These are phyloP conservation scores for Cataglyphis altisquamis DNA, from an alignment of 2,888 invertebrate species.

Conservation along the genomic window DNA sequence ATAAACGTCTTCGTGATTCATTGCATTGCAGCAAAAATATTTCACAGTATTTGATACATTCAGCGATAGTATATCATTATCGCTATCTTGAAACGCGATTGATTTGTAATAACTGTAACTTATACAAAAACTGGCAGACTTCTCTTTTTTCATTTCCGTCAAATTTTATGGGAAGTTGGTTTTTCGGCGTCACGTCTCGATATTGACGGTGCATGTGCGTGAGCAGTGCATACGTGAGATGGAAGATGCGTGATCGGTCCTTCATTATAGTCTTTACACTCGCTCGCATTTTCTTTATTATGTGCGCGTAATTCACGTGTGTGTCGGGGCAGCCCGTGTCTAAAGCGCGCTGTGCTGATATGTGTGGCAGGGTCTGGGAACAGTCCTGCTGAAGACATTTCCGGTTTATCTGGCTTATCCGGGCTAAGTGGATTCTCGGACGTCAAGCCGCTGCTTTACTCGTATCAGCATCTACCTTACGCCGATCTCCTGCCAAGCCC, in stretches of 20 bases:
- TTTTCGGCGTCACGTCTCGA: constrained; percentile 25
- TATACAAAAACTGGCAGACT: not conserved
- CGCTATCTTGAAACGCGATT: not conserved
- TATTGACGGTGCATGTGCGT: constrained; percentile 42
- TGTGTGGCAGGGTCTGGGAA: constrained; percentile 83
- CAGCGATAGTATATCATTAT: constrained; percentile 7
- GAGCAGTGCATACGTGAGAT: constrained; percentile 61
- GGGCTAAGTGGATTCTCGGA: constrained; percentile 82
- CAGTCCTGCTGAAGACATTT: constrained; percentile 83
- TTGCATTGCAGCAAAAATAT: constrained; percentile 17
- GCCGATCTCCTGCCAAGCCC: constrained; percentile 85
- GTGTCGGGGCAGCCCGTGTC: constrained; percentile 69
- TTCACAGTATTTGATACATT: constrained; percentile 1
- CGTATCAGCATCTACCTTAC: constrained; percentile 86
- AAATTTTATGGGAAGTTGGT: constrained; percentile 11
- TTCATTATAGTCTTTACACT: constrained; percentile 54
- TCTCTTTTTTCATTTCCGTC: constrained; percentile 23
- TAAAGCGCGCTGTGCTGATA: constrained; percentile 79
- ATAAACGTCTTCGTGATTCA: constrained; percentile 3
- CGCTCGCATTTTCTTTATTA: constrained; percentile 65
- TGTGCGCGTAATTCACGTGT: constrained; percentile 62
- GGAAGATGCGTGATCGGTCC: constrained; percentile 60
- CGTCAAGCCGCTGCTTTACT: constrained; percentile 83
- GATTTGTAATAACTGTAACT: constrained; percentile 12
- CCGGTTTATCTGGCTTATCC: constrained; percentile 82